phyloP scores from a whole-genome alignment of 2,797 vertebrate genomes.

The Schizopygopsis pylzovi region DNA sequence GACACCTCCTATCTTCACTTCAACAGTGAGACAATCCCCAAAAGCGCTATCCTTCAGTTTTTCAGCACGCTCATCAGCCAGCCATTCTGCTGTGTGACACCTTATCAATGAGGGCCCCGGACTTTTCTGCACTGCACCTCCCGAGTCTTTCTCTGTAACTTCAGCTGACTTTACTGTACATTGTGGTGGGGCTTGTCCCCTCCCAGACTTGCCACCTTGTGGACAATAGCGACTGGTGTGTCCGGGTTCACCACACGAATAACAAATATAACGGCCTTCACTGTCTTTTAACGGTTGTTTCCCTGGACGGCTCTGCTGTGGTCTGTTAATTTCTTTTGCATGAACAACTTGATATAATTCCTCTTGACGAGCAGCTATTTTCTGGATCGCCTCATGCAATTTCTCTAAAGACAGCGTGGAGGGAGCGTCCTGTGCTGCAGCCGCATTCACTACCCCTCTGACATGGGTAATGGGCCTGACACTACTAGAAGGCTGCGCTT shows the following conservation, averaged over 20 bases:
- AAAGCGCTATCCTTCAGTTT: slow-evolving; percentile 15
- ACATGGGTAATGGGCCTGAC: not conserved
- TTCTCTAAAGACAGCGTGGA: slow-evolving; percentile 17
- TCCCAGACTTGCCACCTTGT: not conserved
- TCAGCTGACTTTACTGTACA: not conserved
- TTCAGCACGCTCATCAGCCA: not conserved
- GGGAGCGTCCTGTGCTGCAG: not conserved
- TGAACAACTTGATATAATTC: slow-evolving; percentile 32
- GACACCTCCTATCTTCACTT: slow-evolving; percentile 33
- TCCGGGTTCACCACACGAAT: slow-evolving; percentile 28
- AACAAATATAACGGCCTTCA: slow-evolving; percentile 39
- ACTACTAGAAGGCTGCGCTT: not conserved
- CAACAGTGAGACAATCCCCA: slow-evolving; percentile 36
- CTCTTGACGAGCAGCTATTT: slow-evolving; percentile 43
- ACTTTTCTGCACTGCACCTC: not conserved
- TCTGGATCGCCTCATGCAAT: slow-evolving; percentile 43
- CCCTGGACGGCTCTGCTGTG: not conserved
- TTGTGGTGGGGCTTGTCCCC: not conserved
- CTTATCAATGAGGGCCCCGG: slow-evolving; percentile 1
- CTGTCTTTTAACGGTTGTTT: slow-evolving; percentile 17
- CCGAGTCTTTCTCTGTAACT: not conserved
- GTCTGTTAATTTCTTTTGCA: not conserved
- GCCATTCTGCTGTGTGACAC: not conserved
- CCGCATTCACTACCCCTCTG: slow-evolving; percentile 25
- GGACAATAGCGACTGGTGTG: slow-evolving; percentile 44